Conservation (phyloP, 2,797 vertebrate species). For the Poecilia velifera region DNA sequence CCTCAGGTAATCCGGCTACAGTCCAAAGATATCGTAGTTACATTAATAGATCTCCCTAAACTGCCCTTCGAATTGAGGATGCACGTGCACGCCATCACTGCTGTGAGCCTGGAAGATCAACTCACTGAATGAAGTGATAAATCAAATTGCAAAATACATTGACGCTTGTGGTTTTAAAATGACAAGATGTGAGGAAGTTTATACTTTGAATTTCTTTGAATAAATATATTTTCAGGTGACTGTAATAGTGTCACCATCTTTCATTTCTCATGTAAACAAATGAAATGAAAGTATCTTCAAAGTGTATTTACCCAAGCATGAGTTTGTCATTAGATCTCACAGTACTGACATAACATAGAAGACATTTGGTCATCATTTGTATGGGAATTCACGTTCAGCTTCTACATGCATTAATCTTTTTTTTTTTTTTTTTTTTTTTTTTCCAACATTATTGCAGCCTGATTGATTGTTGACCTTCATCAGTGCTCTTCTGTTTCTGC, state of each 20-base stretch:
- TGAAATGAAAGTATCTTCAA: not conserved
- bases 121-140: not conserved
- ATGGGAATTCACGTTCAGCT: slow-evolving; percentile 52
- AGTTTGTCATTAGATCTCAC: not conserved
- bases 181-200: not conserved
- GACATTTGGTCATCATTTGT: slow-evolving; percentile 47
- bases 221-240: not conserved
- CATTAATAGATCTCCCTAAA: not conserved
- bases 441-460: slow-evolving; percentile 38
- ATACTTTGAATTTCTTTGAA: not conserved
- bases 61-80: not conserved
- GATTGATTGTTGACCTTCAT: slow-evolving; percentile 71
- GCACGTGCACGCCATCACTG: not conserved
- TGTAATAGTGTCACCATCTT: not conserved
- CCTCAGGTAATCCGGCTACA: not conserved
- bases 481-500: slow-evolving; percentile 70
- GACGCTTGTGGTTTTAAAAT: not conserved
- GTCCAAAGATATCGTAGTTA: not conserved
- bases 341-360: slow-evolving; percentile 40
- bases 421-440: slow-evolving; percentile 15
- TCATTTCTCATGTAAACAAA: not conserved
- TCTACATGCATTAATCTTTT: slow-evolving; percentile 45
- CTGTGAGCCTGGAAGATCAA: not conserved
- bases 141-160: not conserved
- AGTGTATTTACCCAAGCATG: not conserved